Percentiles rank a stretch among this genome's conserved stretches.
phyloP scores from a whole-genome alignment of 35 echinoderm and acorn worm species.

The Ophioderma brevispina region DNA sequence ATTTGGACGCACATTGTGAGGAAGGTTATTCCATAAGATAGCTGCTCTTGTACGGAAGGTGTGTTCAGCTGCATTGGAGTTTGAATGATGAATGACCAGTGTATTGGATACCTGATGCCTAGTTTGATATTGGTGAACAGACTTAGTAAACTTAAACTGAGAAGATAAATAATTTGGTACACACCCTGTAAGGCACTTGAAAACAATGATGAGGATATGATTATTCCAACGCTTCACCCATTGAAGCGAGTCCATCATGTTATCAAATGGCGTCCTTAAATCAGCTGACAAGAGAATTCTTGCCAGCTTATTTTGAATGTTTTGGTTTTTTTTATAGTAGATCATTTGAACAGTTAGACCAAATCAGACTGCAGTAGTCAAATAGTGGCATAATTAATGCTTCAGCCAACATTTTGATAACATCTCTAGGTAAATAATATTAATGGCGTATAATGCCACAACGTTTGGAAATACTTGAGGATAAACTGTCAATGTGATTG shows the following conservation, averaged over 20 bases:
- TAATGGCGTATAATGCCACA: neutral
- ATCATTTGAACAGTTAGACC: neutral
- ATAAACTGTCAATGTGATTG: neutral
- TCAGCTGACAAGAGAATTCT: neutral
- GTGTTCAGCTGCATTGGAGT: no score
- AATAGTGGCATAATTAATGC: neutral
- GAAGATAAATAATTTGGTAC: no score
- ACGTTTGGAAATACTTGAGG: neutral
- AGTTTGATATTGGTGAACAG: no score
- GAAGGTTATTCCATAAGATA: no score
- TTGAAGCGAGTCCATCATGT: neutral
- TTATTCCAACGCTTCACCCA: neutral
- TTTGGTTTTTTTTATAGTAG: neutral
- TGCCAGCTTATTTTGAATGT: neutral
- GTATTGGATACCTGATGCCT: no score
- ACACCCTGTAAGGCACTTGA: no score
- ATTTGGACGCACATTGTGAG: no score
- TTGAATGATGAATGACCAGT: no score
- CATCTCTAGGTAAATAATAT: neutral
- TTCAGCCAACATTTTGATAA: neutral
- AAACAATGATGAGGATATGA: neutral
- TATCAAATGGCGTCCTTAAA: neutral
- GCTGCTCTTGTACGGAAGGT: no score
- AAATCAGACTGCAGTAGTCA: constrained; percentile 19
- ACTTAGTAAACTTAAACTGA: no score